Conservation (phyloP, 1,140 invertebrate genomes). For the Agrypnia vestita region DNA sequence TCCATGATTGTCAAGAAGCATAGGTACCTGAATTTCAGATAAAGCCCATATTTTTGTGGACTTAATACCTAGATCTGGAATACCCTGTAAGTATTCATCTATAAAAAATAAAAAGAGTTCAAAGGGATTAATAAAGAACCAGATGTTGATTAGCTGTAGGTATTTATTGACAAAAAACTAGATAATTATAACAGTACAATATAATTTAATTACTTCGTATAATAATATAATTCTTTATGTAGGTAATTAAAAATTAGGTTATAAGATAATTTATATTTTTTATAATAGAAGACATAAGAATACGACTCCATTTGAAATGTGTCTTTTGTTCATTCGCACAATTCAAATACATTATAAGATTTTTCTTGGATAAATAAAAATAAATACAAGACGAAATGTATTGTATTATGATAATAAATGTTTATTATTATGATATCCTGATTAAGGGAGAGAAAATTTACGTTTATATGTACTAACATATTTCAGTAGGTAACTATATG, state of each 20-base stretch:
- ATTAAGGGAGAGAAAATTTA: neutral
- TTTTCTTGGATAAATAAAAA: constrained; percentile 7
- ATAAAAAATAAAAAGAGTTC: too few species aligned
- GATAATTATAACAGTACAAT: constrained; percentile 16
- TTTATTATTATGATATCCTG: neutral
- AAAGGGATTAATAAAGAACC: neutral
- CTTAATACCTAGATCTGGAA: too few species aligned
- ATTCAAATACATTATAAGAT: constrained; percentile 25
- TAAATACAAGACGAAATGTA: neutral
- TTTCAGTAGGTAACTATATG: too few species aligned
- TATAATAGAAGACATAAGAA: constrained; percentile 62
- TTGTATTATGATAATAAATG: neutral
- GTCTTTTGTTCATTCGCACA: constrained; percentile 35
- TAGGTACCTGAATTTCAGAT: too few species aligned
- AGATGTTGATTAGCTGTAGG: constrained; percentile 22
- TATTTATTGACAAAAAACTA: constrained; percentile 40
- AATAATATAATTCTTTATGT: neutral
- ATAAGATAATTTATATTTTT: constrained; percentile 41
- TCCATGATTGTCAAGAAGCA: too few species aligned
- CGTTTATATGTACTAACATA: neutral
- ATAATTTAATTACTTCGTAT: neutral
- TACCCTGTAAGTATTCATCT: too few species aligned
- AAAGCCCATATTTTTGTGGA: too few species aligned
- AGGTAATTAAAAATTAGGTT: neutral
- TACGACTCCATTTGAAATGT: constrained; percentile 60